These are phyloP conservation scores for Dryadula phaetusa DNA, from an alignment of 2,888 invertebrate genomes.

Conservation along the genomic window DNA sequence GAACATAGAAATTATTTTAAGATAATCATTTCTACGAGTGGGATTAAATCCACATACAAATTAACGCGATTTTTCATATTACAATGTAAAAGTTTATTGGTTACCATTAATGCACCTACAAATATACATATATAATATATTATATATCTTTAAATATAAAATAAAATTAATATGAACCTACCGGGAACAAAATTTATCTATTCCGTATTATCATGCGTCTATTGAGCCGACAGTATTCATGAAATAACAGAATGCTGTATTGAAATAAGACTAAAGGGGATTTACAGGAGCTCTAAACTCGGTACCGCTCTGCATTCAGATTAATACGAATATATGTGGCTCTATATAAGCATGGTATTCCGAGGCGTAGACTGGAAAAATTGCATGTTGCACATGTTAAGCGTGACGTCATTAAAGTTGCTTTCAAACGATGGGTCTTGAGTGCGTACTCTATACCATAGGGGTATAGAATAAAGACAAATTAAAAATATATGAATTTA, in stretches of 20 bases:
- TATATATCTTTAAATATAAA: neutral
- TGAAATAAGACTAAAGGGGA: neutral
- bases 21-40: no score
- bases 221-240: neutral
- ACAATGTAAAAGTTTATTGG: no score
- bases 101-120: no score
- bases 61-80: no score
- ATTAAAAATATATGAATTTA: neutral
- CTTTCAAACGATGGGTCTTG: neutral
- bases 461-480: neutral
- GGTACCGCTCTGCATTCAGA: neutral
- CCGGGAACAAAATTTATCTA: neutral
- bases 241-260: neutral
- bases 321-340: slow-evolving; percentile 6
- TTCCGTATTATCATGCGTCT: neutral
- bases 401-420: slow-evolving; percentile 18
- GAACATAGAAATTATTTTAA: no score
- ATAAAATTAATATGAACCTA: neutral
- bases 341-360: slow-evolving; percentile 3
- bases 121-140: neutral
- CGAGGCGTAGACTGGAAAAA: slow-evolving; percentile 20
- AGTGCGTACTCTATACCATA: neutral
- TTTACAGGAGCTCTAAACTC: slow-evolving; percentile 3
- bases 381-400: slow-evolving; percentile 1
- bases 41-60: no score